phyloP scores from a whole-genome alignment of 2,113 vertebrate species.

The Chloropsis hardwickii region DNA sequence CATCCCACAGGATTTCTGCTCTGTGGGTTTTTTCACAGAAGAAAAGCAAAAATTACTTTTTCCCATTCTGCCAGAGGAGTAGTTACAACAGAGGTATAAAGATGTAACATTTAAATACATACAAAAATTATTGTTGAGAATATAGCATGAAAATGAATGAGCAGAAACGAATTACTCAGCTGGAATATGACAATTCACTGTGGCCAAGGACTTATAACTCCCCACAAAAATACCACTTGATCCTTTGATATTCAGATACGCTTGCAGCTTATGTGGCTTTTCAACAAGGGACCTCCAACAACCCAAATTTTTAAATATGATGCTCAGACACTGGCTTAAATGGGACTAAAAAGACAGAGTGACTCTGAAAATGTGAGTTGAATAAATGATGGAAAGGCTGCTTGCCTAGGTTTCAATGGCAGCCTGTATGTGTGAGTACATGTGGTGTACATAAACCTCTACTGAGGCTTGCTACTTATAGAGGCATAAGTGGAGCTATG shows the following conservation, averaged over 20 bases:
- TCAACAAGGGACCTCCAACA: neutral
- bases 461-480: neutral
- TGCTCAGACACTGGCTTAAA: neutral
- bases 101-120: neutral
- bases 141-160: neutral
- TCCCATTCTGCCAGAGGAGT: neutral
- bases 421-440: neutral
- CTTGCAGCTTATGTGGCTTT: neutral
- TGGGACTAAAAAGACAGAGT: neutral
- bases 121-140: neutral
- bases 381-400: neutral
- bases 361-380: neutral
- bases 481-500: neutral
- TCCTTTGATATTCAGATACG: neutral
- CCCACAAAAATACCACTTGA: neutral
- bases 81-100: neutral
- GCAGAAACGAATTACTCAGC: neutral
- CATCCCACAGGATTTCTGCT: neutral
- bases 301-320: neutral
- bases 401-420: neutral
- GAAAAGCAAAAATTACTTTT: neutral
- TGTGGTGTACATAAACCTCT: neutral
- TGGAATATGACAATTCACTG: neutral
- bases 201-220: neutral
- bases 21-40: neutral